Evolutionary conservation across 1,140 invertebrate species (phyloP).

Genomic region (Ceratoteleas bidentatus): DNA sequence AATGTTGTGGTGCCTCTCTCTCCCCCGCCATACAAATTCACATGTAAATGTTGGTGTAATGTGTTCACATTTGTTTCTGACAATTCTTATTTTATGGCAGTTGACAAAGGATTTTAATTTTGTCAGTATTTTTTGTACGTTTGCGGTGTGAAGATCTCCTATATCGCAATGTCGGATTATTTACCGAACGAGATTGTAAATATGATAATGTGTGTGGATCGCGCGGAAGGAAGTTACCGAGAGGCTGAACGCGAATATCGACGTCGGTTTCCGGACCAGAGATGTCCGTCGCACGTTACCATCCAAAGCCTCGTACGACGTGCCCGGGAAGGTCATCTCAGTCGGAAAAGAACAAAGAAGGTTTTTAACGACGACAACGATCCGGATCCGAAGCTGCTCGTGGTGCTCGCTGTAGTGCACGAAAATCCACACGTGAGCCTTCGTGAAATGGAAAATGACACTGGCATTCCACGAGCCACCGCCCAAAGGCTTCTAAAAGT

Average conservation of each 20-base stretch:
- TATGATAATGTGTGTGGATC: not conserved
- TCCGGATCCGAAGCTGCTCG: not conserved
- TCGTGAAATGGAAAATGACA: slow-evolving; percentile 6
- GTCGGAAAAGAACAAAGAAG: not conserved
- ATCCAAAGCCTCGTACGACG: not conserved
- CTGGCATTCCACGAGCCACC: not conserved
- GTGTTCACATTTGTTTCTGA: too few relatives aligned
- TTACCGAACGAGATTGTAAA: not conserved
- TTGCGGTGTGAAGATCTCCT: not conserved
- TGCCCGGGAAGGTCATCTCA: not conserved
- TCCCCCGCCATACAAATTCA: not conserved
- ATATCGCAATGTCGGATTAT: not conserved
- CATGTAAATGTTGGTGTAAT: not conserved
- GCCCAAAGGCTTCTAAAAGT: not conserved
- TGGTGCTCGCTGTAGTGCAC: not conserved
- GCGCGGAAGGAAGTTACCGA: not conserved
- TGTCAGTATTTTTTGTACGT: slow-evolving; percentile 1
- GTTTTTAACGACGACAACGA: slow-evolving; percentile 4
- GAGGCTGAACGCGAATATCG: slow-evolving; percentile 2
- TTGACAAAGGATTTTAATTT: not conserved
- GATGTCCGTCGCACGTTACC: not conserved
- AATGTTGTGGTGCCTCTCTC: not conserved
- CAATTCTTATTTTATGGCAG: too few relatives aligned
- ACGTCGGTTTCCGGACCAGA: not conserved
- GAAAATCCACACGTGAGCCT: not conserved